Evolutionary conservation across 2,888 invertebrate species (phyloP).

Genomic region (Drosophila kanekoi): DNA sequence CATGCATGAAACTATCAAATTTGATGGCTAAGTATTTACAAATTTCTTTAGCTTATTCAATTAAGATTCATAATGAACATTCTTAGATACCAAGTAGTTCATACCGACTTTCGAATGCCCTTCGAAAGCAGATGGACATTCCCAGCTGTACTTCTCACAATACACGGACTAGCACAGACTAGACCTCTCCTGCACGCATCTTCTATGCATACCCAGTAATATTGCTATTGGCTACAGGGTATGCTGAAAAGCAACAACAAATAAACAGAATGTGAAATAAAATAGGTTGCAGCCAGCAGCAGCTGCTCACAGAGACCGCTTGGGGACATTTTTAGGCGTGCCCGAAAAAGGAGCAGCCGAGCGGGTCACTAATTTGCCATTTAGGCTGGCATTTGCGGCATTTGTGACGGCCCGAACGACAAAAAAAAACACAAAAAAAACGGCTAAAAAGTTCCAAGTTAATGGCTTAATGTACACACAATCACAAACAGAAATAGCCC

Average conservation of each 20-base stretch:
- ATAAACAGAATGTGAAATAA: conserved; percentile 59
- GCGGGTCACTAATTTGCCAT: conserved; percentile 74
- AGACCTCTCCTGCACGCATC: background rate
- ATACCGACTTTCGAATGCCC: too few relatives aligned
- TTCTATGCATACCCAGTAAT: background rate
- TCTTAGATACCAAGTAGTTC: too few relatives aligned
- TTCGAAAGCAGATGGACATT: too few relatives aligned
- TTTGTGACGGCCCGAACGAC: conserved; percentile 56
- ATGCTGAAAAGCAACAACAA: conserved; percentile 11
- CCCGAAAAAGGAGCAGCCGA: conserved; percentile 41
- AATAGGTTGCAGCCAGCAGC: conserved; percentile 60
- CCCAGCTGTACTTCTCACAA: too few relatives aligned
- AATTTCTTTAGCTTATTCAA: too few relatives aligned
- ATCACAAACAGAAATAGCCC: conserved; percentile 23
- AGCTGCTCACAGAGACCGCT: conserved; percentile 32
- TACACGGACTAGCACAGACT: too few relatives aligned
- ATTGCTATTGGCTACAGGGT: conserved; percentile 37
- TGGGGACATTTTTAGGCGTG: conserved; percentile 71
- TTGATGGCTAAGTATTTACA: too few relatives aligned
- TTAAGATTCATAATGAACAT: too few relatives aligned
- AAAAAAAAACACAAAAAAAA: background rate
- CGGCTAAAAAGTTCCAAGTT: conserved; percentile 53
- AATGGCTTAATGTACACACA: conserved; percentile 68
- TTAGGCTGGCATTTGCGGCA: conserved; percentile 67
- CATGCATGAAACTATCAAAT: too few relatives aligned